Evolutionary conservation across 2,113 vertebrate genomes (phyloP).

Genomic region (Ibidorhyncha struthersii): DNA sequence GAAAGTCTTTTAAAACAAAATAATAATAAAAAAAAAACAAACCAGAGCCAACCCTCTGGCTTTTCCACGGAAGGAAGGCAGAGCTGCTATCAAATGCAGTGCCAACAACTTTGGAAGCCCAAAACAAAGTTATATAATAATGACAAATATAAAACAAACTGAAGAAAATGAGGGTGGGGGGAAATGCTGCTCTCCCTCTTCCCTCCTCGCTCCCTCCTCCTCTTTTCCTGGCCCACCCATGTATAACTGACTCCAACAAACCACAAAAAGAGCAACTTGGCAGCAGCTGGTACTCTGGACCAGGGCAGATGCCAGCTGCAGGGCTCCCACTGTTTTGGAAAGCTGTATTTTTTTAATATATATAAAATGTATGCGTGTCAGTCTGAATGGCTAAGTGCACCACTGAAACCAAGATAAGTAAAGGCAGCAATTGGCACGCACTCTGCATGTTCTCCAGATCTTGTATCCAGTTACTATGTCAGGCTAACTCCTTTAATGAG

Average conservation of each 20-base stretch:
- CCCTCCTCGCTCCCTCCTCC: background rate
- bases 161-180: background rate
- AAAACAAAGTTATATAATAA: conserved; percentile 1
- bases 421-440: background rate
- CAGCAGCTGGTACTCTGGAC: background rate
- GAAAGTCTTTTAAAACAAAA: background rate
- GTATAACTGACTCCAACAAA: background rate
- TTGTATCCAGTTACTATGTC: background rate
- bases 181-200: background rate
- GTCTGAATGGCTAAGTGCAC: background rate
- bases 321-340: background rate
- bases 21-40: background rate
- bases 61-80: background rate
- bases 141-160: conserved; percentile 15
- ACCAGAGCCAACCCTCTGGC: background rate
- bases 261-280: conserved; percentile 26
- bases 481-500: background rate
- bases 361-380: background rate
- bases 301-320: background rate
- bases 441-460: background rate
- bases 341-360: background rate
- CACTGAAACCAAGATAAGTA: conserved; percentile 20
- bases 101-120: conserved; percentile 5
- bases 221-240: background rate
- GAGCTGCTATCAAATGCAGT: background rate